Percentiles rank a stretch among this genome's conserved stretches.
Conservation (phyloP, 2,797 vertebrate species). For the Malacoraja senta region DNA sequence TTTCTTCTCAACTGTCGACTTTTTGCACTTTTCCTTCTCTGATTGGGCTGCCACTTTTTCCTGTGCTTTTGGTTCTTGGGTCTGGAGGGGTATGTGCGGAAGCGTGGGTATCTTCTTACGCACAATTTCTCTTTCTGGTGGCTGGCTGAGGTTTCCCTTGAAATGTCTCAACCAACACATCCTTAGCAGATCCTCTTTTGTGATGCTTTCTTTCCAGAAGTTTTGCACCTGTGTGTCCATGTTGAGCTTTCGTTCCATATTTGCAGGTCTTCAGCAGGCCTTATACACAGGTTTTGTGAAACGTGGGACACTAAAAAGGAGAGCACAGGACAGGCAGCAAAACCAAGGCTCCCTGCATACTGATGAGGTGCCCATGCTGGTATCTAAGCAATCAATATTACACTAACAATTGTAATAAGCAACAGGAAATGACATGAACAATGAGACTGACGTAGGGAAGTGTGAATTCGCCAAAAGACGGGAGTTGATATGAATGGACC, state of each 20-base stretch:
- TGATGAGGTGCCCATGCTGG: not conserved
- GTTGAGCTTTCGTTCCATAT: conserved; percentile 46
- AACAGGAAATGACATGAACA: conserved; percentile 29
- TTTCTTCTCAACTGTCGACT: conserved; percentile 29
- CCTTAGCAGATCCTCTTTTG: conserved; percentile 48
- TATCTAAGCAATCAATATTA: conserved; percentile 31
- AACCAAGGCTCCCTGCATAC: not conserved
- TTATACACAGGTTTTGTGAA: not conserved
- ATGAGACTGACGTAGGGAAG: not conserved
- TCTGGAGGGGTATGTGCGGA: not conserved
- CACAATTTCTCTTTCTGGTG: conserved; percentile 34
- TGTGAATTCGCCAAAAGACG: no score
- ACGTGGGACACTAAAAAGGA: not conserved
- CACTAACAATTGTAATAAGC: not conserved
- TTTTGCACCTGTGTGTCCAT: conserved; percentile 51
- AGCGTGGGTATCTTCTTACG: not conserved
- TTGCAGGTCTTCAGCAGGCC: not conserved
- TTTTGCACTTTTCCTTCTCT: conserved; percentile 39
- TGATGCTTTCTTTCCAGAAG: conserved; percentile 56
- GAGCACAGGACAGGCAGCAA: not conserved
- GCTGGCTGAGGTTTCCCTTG: conserved; percentile 45
- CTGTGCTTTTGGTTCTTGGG: not conserved
- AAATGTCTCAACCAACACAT: conserved; percentile 49
- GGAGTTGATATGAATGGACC: no score
- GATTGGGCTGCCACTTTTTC: not conserved